Conservation (phyloP, 1,140 invertebrate genomes). For the Drosophila kepulauana region DNA sequence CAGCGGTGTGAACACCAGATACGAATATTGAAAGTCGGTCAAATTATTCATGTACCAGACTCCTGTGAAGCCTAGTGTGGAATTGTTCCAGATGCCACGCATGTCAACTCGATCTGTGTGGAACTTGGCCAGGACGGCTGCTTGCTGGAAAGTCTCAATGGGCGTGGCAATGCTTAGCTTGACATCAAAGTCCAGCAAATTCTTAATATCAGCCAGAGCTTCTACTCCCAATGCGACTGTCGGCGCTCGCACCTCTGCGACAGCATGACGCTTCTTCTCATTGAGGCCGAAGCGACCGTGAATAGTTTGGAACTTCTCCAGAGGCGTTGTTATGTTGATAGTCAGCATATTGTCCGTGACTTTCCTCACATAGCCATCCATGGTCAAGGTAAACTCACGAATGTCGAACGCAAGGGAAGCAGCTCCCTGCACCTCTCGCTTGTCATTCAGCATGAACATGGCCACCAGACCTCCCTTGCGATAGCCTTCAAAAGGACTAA, state of each 20-base stretch:
- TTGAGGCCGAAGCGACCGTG: conserved; percentile 90
- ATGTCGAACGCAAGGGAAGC: conserved; percentile 89
- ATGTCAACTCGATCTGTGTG: conserved; percentile 87
- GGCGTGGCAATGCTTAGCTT: conserved; percentile 90
- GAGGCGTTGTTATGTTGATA: conserved; percentile 90
- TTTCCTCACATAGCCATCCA: conserved; percentile 88
- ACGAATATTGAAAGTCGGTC: conserved; percentile 91
- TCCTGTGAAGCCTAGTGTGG: conserved; percentile 90
- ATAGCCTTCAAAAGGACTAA: conserved; percentile 88
- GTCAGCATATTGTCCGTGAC: conserved; percentile 89
- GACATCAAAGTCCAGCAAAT: conserved; percentile 89
- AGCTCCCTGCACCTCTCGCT: conserved; percentile 88
- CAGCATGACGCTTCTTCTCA: conserved; percentile 89
- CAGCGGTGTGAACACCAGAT: conserved; percentile 91
- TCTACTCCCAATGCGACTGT: conserved; percentile 89
- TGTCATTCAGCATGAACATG: conserved; percentile 87
- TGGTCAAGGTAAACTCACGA: conserved; percentile 87
- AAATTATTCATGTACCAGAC: conserved; percentile 90
- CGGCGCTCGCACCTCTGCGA: conserved; percentile 89
- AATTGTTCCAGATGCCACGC: conserved; percentile 90
- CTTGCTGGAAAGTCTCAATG: conserved; percentile 88
- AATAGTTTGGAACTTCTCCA: conserved; percentile 88
- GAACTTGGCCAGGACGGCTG: conserved; percentile 84
- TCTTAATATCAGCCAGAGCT: conserved; percentile 86
- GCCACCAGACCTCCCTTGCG: conserved; percentile 88